Percentiles rank a stretch among this genome's conserved stretches.
Evolutionary conservation across 2,888 invertebrate species (phyloP).

Genomic region (Phragmatobia fuliginosa): DNA sequence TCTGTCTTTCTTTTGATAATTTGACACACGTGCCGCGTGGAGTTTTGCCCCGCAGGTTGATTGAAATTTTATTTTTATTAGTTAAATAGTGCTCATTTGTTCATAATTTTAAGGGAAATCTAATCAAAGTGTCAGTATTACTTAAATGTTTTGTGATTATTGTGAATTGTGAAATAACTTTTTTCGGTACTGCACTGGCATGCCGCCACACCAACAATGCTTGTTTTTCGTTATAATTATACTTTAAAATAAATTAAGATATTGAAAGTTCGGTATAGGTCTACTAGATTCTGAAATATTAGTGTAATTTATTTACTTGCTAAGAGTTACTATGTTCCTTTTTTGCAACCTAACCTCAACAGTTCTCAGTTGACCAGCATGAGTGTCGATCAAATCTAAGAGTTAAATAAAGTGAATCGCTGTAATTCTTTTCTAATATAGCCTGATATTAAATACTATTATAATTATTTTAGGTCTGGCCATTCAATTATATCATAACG

Average conservation of each 20-base stretch:
- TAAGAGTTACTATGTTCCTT: neutral
- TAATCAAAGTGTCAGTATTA: constrained; percentile 61
- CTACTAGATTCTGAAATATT: neutral
- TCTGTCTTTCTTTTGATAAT: constrained; percentile 82
- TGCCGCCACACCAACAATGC: constrained; percentile 60
- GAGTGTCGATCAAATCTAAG: neutral
- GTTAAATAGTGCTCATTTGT: constrained; percentile 59
- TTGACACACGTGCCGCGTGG: constrained; percentile 87
- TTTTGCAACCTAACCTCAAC: constrained; percentile 52
- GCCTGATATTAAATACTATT: neutral
- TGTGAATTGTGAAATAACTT: constrained; percentile 65
- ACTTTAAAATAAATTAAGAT: neutral
- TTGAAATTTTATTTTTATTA: constrained; percentile 66
- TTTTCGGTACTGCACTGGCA: constrained; percentile 56
- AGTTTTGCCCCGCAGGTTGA: constrained; percentile 84
- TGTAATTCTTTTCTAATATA: neutral
- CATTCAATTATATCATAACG: neutral
- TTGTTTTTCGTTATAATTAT: constrained; percentile 43
- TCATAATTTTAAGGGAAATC: constrained; percentile 49
- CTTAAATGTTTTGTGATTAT: constrained; percentile 56
- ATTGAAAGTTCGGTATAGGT: neutral
- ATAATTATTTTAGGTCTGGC: neutral
- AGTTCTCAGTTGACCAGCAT: constrained; percentile 1
- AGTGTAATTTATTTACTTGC: neutral
- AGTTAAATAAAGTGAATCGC: neutral